These are phyloP conservation scores for Oceanodroma tethys DNA, from an alignment of 2,113 vertebrate genomes.

Conservation along the genomic window DNA sequence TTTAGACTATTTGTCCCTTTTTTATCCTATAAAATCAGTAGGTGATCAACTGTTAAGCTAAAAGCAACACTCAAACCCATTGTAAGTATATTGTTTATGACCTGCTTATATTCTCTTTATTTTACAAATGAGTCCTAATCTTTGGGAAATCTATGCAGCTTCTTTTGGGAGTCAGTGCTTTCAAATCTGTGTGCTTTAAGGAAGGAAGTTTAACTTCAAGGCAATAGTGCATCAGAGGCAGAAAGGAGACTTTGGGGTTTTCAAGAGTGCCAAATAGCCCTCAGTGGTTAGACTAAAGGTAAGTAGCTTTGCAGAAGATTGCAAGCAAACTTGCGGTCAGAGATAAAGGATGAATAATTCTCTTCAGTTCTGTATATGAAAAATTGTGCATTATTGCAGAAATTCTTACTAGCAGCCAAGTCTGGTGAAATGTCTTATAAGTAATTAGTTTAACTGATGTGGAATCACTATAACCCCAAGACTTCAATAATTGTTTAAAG, in stretches of 20 bases:
- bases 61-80: not conserved
- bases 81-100: not conserved
- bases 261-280: not conserved
- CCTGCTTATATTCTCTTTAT: not conserved
- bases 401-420: slow-evolving; percentile 10
- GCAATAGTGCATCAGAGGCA: not conserved
- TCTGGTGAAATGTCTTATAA: not conserved
- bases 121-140: not conserved
- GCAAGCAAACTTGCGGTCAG: not conserved
- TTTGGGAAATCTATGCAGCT: not conserved
- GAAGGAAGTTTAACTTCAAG: not conserved
- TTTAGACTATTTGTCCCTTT: not conserved
- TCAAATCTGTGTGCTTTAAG: not conserved
- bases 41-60: not conserved
- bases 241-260: not conserved
- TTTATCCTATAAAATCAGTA: not conserved
- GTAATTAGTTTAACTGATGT: slow-evolving; percentile 54
- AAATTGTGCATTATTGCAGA: not conserved
- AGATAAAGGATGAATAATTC: not conserved
- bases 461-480: slow-evolving; percentile 16
- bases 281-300: not conserved
- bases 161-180: not conserved
- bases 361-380: not conserved
- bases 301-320: not conserved
- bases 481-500: slow-evolving; percentile 57